Evolutionary conservation across 2,888 invertebrate species (phyloP), one percentile per base, ranked within the genome.

Genomic region (Drosophila incognita): DNA sequence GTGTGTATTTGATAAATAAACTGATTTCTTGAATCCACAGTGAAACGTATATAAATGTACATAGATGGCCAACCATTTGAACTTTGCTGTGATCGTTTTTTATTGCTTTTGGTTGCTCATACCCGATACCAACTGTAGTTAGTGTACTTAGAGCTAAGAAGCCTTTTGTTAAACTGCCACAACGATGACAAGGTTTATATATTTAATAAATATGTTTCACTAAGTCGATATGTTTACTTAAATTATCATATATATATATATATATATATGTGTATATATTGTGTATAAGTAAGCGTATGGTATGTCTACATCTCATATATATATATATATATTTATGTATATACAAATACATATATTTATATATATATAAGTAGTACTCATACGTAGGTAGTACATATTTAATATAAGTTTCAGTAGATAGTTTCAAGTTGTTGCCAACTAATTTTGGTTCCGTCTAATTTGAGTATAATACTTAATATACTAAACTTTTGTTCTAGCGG

Each of bases 401-500:
- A 35, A 49, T 66, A 60, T 66, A 60, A 10, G 24, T 62, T n/a
- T 54, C 21, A 38, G 38, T 60, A 63, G 59, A 52, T 76, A 58
- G n/a, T 64, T 54, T 54, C 24, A 64, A 27, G 49, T 49, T 65
- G 65, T 56, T 38, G 24, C 36, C 58, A 65, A 56, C 48, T 54
- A 46, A 46, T 58, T 36, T 33, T 36, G 59, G 38, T 59, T 70
- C 42, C 64, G 49, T 38, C 63, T 51, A 64, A 70, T 40, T 48
- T 49, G 18, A 65, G 57, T 59, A 52, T 40, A n/a, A n/a, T 40
- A 48, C 69, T 76, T 69, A 81, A 68, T 10, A 48, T 63, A 69
- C 69, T 79, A 80, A 52, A 52, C 48, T 70, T 82, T 69, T 78
- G 54, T 91, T 91, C 84, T 91, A 91, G 91, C 91, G 88, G 91